Conservation (phyloP, 2,797 vertebrate species). For the Cheirogaleus major region DNA sequence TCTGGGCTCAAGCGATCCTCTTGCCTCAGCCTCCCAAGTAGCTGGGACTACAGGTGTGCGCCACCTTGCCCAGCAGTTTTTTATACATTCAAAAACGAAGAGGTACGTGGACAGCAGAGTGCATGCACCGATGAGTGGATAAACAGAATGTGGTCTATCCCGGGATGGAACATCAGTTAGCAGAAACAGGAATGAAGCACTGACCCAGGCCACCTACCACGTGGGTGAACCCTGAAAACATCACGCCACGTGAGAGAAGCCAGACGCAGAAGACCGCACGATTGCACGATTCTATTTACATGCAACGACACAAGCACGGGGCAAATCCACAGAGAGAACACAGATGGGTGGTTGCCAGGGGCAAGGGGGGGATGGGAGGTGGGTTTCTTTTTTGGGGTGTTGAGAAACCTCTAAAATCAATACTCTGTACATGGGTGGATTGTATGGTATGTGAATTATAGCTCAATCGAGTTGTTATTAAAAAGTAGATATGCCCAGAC, state of each 20-base stretch:
- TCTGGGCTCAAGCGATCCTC: no score
- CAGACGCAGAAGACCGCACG: background rate
- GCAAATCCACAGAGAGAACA: background rate
- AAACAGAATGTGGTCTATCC: background rate
- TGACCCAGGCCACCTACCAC: accelerated
- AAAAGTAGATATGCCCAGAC: no score
- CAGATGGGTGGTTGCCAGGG: no score
- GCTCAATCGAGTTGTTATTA: no score
- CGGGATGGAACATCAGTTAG: background rate
- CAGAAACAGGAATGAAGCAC: accelerated
- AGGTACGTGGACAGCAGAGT: background rate
- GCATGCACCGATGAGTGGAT: accelerated
- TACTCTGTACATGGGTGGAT: background rate
- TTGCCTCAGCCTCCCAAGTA: no score
- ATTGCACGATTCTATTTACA: no score
- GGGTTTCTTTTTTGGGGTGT: background rate
- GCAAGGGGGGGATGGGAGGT: accelerated
- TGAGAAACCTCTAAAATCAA: background rate
- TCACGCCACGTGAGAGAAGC: accelerated
- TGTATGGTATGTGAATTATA: background rate
- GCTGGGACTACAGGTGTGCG: no score
- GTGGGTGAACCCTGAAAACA: background rate
- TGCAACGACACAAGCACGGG: background rate
- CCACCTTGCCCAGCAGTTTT: no score
- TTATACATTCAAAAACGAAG: background rate